phyloP scores from a whole-genome alignment of 2,888 invertebrate species.

The Dicyrtomina minuta region DNA sequence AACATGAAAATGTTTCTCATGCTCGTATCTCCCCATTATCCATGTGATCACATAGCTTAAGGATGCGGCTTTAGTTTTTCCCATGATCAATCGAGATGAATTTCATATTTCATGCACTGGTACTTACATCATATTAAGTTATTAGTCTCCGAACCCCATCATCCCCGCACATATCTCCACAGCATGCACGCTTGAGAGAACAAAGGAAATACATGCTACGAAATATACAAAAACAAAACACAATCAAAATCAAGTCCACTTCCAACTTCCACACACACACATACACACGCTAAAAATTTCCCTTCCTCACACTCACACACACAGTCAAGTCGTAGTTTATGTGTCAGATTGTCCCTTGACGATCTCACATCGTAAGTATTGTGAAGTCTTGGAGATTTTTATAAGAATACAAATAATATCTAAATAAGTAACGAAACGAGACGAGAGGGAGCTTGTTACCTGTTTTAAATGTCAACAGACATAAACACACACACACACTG shows the following conservation, averaged over 20 bases:
- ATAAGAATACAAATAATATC: too few relatives aligned
- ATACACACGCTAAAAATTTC: background rate
- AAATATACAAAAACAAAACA: background rate
- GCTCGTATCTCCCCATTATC: constrained; percentile 8
- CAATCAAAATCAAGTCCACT: background rate
- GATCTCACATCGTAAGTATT: too few relatives aligned
- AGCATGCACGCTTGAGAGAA: background rate
- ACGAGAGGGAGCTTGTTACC: too few relatives aligned
- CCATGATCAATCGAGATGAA: constrained; percentile 33
- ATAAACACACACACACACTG: too few relatives aligned
- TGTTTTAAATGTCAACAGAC: too few relatives aligned
- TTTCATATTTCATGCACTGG: constrained; percentile 23
- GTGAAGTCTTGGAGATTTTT: too few relatives aligned
- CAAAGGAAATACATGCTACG: background rate
- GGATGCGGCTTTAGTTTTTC: constrained; percentile 29
- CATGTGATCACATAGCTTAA: constrained; percentile 13
- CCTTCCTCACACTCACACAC: too few relatives aligned
- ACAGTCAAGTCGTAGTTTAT: too few relatives aligned
- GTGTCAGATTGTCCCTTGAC: too few relatives aligned
- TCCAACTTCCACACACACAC: background rate
- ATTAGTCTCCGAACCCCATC: background rate
- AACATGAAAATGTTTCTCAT: constrained; percentile 25
- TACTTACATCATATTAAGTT: constrained; percentile 22
- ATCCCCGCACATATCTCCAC: background rate
- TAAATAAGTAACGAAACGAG: too few relatives aligned